Evolutionary conservation across 2,113 vertebrate genomes (phyloP), one percentile per base, ranked within the genome.

Genomic region (Corythoichthys intestinalis): DNA sequence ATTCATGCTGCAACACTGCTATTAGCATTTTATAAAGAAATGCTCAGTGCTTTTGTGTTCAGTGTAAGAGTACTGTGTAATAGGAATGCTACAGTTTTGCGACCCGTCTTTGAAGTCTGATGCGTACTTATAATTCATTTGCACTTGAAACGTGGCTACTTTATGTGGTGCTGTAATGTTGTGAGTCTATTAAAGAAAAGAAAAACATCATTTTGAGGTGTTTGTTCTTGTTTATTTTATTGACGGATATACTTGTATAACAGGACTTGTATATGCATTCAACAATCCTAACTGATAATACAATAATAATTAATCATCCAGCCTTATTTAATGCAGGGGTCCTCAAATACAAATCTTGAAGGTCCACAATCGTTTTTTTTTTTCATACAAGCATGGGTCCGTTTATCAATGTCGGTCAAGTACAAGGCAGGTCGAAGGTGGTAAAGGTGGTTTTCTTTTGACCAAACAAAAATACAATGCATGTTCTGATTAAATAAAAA

Each of bases 81-180:
- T 12, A 58, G 12, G 60, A 65, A 77, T 60, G 62, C 17, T 65
- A 47, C 66, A 52, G 69, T 48, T 15, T 35, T n/a, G 17, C 52
- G 65, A 48, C 47, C 56, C 34, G 56, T 58, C 56, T 57, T 54
- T 56, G 53, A 56, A 56, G 28, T 20, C n/a, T 7, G 15, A 12
- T 73, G 41, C 8, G 59, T 59, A 71, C 64, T 70, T 78, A 76
- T 73, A 53, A 69, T 69, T 82, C 7, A 80, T 64, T 78, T 60
- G 75, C 53, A 62, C 46, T 78, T 60, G 75, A 44, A 62, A 49
- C 52, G 65, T 57, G 65, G 15, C 9, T 39, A 4, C 56, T 50
- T 65, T 69, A 65, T 70, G 65, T 71, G 11, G 4, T 56, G 39
- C 2, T 77, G 61, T 59, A 48, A 71, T 34, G 12, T 17, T 66